Base-by-base conservation (phyloP, 2,888 invertebrate species). In the Myathropa florea region DNA sequence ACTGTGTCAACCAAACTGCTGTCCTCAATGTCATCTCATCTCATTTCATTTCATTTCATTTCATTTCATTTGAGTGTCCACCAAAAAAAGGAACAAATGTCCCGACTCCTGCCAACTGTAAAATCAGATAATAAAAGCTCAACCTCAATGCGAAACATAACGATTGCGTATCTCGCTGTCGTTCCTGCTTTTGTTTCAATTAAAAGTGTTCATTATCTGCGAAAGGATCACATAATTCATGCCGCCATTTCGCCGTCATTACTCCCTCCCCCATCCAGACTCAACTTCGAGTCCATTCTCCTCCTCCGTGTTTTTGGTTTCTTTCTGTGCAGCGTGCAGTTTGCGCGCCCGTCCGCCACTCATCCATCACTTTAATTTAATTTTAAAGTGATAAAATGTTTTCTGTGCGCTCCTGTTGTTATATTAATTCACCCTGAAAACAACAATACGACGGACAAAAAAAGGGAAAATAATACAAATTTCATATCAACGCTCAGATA, bases 291-390 rank as follows among this genome's bases (percentile, higher is more conserved):
- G 59, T 75, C 18, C n/a, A n/a, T n/a, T n/a, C n/a, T n/a, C n/a
- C n/a, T n/a, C n/a, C n/a, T n/a, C n/a, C n/a, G n/a, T n/a, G n/a
- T n/a, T n/a, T n/a, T n/a, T 70, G 53, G 0, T 14, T 46, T 26
- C 23, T 21, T 53, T 63, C 18, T 36, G 53, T 36, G 24, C 21
- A n/a, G 14, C 21, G 9, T 53, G 21, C 55, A 70, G 26, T 65
- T 7, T 39, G 60, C 24, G 28, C 57, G 12, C 23, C 68, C 10
- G 33, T n/a, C 64, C 21, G 21, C 33, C 26, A 71, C 46, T 53
- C 75, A 86, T 86, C 83, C 86, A 83, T 86, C 86, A 86, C 83
- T 75, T 79, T 83, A 86, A 86, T 83, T 86, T 78, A 83, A 86
- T 86, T 83, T 86, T 79, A 75, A 86, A 86, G 79, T 63, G 79